Evolutionary conservation across 2,888 invertebrate species (phyloP).

Genomic region (Diabrotica balteata): DNA sequence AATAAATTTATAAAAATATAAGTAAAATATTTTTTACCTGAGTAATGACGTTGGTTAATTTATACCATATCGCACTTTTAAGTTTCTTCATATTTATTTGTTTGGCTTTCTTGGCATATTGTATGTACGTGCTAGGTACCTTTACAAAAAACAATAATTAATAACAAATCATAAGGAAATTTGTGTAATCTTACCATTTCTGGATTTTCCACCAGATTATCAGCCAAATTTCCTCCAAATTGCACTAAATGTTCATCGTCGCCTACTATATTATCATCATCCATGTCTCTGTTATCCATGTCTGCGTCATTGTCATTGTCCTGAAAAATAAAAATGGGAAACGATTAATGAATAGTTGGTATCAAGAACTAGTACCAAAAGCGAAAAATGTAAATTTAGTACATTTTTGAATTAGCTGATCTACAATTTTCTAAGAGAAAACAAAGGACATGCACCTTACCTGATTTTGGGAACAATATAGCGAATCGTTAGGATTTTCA

Average conservation of each 20-base stretch:
- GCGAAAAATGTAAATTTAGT: no score
- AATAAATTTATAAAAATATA: neutral
- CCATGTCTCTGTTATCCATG: conserved; percentile 37
- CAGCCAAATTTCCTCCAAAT: conserved; percentile 56
- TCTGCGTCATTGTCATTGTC: conserved; percentile 25
- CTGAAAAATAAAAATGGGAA: conserved; percentile 4
- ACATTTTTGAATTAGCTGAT: no score
- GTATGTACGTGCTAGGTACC: conserved; percentile 76
- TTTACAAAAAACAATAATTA: conserved; percentile 50
- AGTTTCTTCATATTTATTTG: conserved; percentile 86
- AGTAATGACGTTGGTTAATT: conserved; percentile 51
- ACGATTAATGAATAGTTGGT: no score
- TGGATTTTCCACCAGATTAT: conserved; percentile 72
- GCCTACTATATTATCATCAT: conserved; percentile 38
- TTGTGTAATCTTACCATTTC: conserved; percentile 62
- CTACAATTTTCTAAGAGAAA: no score
- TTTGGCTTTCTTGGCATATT: conserved; percentile 84
- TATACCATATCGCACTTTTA: conserved; percentile 77
- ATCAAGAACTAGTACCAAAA: no score
- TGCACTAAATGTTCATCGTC: conserved; percentile 50
- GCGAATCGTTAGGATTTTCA: conserved; percentile 64
- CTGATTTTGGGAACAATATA: conserved; percentile 58
- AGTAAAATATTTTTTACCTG: neutral
- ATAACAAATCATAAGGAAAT: neutral
- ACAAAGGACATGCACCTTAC: no score